phyloP scores from a whole-genome alignment of 2,888 invertebrate genomes.

The Drosophila anomelani region DNA sequence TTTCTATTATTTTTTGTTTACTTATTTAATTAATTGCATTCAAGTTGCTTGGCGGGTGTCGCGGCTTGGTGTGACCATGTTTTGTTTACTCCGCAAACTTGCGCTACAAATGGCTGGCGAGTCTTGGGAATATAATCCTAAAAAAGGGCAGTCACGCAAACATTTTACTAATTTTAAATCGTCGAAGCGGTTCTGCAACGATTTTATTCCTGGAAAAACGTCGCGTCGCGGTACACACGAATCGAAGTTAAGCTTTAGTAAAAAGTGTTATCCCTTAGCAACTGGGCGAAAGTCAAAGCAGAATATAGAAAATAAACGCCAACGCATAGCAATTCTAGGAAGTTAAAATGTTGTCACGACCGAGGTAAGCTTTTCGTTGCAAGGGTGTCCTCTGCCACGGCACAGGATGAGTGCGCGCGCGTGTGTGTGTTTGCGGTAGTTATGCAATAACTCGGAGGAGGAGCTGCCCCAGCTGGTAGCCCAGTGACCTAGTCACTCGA shows the following conservation, averaged over 20 bases:
- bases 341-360: slow-evolving; percentile 81
- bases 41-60: too few relatives aligned
- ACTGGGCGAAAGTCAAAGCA: background rate
- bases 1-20: too few relatives aligned
- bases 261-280: slow-evolving; percentile 53
- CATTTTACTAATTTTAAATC: background rate
- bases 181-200: background rate
- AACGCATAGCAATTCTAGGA: slow-evolving; percentile 55
- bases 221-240: background rate
- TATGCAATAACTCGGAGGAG: slow-evolving; percentile 61
- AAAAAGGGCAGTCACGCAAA: background rate
- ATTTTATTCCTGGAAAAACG: slow-evolving; percentile 15
- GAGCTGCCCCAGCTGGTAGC: slow-evolving; percentile 66
- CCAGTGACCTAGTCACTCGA: slow-evolving; percentile 67
- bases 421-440: slow-evolving; percentile 21
- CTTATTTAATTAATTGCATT: too few relatives aligned
- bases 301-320: background rate
- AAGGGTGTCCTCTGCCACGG: slow-evolving; percentile 4
- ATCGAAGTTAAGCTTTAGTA: slow-evolving; percentile 20
- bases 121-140: background rate
- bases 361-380: slow-evolving; percentile 75
- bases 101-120: too few relatives aligned
- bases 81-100: too few relatives aligned
- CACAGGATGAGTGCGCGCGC: slow-evolving; percentile 30
- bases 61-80: too few relatives aligned